Evolutionary conservation across 2,113 vertebrate genomes (phyloP), one percentile per base, ranked within the genome.

Genomic region (Stegastes partitus): DNA sequence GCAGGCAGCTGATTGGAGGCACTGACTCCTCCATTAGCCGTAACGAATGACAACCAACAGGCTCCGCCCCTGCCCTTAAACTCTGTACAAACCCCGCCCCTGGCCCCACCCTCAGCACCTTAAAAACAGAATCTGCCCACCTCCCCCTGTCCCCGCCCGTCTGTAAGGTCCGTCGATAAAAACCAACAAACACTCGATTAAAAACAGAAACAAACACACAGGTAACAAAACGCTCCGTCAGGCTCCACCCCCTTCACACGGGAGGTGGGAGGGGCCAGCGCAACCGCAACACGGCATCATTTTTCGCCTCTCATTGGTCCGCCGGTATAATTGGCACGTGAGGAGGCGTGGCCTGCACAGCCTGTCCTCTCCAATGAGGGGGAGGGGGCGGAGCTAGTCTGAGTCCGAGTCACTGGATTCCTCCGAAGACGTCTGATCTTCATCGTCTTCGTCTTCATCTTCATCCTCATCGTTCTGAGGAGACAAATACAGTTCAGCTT

Each of bases 401-500:
- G 94, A 92, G 68, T 94, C 94, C 0, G 93, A 93, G 55, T 95
- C 93, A 34, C 92, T 94, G 71, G 92, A 93, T 63, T 94, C 94
- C 31, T 94, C 94, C 0, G 93, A 89, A 15, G 94, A 94, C 23
- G 81, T 87, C 85, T 92, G 87, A 23, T 93, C 91, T 66, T 92
- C 94, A 0, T 93, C 94, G 0, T 93, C 93, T 7, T 90, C 91
- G 1, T 93, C 93, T 5, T 89, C 91, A 7, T 92, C 93, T 0
- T 94, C 92, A 0, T 92, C 91, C 0, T 93, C 91, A 0, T 93
- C 93, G 1, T 95, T 93, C 94, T 94, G 84, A 37, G 21, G 22
- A 64, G 28, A 63, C 0, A 65, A 49, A 66, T 9, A 0, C 56
- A 56, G 57, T 7, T 34, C 31, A 34, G 31, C 31, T 34, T n/a